Base-by-base conservation (phyloP, 2,888 invertebrate species). In the Tromatobia lineatoria region DNA sequence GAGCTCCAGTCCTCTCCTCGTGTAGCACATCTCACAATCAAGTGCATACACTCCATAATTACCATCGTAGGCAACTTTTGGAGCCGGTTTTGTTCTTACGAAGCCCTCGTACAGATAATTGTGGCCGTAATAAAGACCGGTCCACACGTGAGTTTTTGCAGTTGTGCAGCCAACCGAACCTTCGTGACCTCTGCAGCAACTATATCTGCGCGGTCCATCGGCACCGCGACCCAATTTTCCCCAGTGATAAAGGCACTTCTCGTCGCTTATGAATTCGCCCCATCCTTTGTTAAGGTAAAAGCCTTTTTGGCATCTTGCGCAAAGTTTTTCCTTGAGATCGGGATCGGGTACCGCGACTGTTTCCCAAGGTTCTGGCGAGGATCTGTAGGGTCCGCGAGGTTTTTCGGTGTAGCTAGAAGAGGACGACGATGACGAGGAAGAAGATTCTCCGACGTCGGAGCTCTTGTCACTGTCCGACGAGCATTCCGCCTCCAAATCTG, bases 21-120 rank as follows among this genome's bases (percentile, higher is more conserved):
- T 99, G 93, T 97, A 99, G 89, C 98, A 98, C 99, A 99, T 99
- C 94, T 99, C 99, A 93, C 99, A 99, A 94, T 99, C 99, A 29
- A 99, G 93, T 0, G 98, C 97, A 93, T 96, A 98, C 1, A 97
- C 96, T 0, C 94, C 94, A 80, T 93, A 94, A 83, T 94, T 92
- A 0, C 93, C 93, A 78, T 95, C 95, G 38, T 94, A 94, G 8
- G 95, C 94, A 67, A 94, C 94, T 64, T 94, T 94, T 79, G 94
- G 93, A 1, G 89, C 88, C 0, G 94, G 93, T 23, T 91, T 89
- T 1, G 97, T 96, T 69, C 95, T 94, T 0, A 96, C 96, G 90
- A 95, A 97, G 34, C 96, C 96, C 20, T 95, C 95, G 84, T 96
- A 95, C 0, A 97, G 97, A 0, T 97, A 97, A 91, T 97, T 97